phyloP scores from a whole-genome alignment of 2,888 invertebrate species.

The Drepana falcataria region DNA sequence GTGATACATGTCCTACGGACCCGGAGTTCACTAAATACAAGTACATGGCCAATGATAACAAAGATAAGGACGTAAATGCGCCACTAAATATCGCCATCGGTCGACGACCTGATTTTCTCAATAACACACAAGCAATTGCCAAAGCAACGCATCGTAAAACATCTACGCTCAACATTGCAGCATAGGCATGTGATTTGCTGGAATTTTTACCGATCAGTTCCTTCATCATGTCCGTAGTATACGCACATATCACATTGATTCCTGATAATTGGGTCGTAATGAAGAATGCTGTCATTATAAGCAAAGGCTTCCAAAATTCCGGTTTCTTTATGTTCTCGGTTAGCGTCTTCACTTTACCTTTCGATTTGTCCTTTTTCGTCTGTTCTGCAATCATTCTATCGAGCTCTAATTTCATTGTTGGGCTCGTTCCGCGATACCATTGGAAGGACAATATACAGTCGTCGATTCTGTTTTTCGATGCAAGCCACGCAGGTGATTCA shows the following conservation, averaged over 20 bases:
- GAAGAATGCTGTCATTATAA: constrained; percentile 81
- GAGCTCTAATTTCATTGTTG: constrained; percentile 68
- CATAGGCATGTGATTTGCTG: constrained; percentile 73
- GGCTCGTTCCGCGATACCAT: constrained; percentile 79
- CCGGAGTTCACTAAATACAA: constrained; percentile 52
- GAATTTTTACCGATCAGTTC: constrained; percentile 72
- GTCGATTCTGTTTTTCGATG: constrained; percentile 76
- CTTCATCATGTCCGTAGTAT: constrained; percentile 82
- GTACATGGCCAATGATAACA: constrained; percentile 74
- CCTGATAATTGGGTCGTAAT: constrained; percentile 84
- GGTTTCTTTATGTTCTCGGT: constrained; percentile 64
- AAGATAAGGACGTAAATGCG: constrained; percentile 77
- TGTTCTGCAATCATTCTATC: constrained; percentile 66
- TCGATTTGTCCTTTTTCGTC: constrained; percentile 43
- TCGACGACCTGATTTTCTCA: constrained; percentile 80
- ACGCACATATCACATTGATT: constrained; percentile 84
- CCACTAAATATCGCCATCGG: constrained; percentile 82
- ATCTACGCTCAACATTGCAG: constrained; percentile 83
- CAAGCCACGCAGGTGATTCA: constrained; percentile 85
- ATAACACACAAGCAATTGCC: constrained; percentile 77
- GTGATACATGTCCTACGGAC: constrained; percentile 41
- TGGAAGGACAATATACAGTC: constrained; percentile 79
- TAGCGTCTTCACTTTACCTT: constrained; percentile 53
- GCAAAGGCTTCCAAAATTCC: constrained; percentile 80
- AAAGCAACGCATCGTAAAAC: constrained; percentile 80